phyloP scores from a whole-genome alignment of 2,113 vertebrate genomes.

The Mungos mungo region DNA sequence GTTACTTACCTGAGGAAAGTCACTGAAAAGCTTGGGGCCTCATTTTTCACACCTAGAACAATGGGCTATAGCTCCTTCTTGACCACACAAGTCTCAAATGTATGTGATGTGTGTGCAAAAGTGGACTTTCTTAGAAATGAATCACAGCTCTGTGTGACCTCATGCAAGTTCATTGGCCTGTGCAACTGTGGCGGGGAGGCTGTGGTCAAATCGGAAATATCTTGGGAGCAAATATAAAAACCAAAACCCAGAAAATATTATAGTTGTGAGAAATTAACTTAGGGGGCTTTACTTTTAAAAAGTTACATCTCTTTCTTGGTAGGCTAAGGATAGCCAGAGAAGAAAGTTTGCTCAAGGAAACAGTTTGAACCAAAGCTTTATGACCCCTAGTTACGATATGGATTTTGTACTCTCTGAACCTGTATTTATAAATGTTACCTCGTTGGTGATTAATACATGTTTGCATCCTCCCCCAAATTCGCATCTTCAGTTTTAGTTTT shows the following conservation, averaged over 20 bases:
- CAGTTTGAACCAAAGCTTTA: neutral
- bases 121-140: neutral
- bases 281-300: constrained; percentile 1
- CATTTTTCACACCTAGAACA: neutral
- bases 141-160: neutral
- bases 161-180: neutral
- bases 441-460: neutral
- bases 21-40: neutral
- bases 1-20: neutral
- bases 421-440: neutral
- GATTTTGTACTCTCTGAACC: neutral
- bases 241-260: neutral
- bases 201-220: neutral
- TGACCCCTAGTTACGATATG: neutral
- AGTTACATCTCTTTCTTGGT: neutral
- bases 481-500: constrained; percentile 53
- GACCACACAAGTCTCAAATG: neutral
- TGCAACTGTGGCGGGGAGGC: neutral
- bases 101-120: neutral
- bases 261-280: neutral
- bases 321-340: neutral
- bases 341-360: neutral
- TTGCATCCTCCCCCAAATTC: neutral
- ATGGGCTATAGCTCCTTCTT: neutral
- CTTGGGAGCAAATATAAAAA: neutral